These are phyloP conservation scores for Rhabdophis nuchalis DNA, from an alignment of 2,797 vertebrate genomes.

Conservation along the genomic window DNA sequence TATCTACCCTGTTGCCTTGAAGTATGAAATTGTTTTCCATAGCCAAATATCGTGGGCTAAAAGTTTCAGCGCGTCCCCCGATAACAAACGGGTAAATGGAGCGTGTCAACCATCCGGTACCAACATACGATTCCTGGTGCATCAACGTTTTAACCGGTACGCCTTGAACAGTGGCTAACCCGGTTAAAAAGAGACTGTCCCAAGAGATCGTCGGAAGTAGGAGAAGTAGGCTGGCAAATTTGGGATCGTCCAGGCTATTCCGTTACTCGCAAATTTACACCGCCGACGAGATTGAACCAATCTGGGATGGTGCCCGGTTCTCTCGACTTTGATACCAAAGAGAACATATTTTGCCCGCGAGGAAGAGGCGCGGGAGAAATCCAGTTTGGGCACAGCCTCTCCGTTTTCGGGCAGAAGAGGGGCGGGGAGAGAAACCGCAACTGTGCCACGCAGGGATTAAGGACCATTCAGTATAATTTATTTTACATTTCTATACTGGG, in stretches of 20 bases:
- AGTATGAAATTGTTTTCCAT: not conserved
- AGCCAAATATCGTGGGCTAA: not conserved
- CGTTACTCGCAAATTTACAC: not conserved
- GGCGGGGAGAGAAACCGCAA: not conserved
- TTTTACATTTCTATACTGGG: conserved; percentile 66
- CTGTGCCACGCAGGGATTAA: conserved; percentile 52
- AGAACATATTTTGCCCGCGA: conserved; percentile 47
- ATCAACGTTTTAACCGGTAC: not conserved
- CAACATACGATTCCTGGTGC: not conserved
- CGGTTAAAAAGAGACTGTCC: not conserved
- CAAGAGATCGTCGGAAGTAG: not conserved
- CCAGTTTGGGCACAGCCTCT: conserved; percentile 48
- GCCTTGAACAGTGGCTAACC: not conserved
- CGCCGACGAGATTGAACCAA: not conserved
- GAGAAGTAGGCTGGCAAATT: not conserved
- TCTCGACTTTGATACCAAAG: conserved; percentile 68
- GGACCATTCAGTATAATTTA: conserved; percentile 65
- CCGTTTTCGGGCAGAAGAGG: conserved; percentile 40
- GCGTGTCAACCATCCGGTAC: not conserved
- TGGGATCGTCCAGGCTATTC: too few species aligned
- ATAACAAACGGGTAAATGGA: not conserved
- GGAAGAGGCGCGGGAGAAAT: not conserved
- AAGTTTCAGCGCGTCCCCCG: not conserved
- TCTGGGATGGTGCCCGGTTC: conserved; percentile 41
- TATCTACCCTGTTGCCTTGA: not conserved